A percentile compares a stretch with the other conserved stretches of the same genome.
Evolutionary conservation across 2,888 invertebrate genomes (phyloP).

Genomic region (Melieria omissa): DNA sequence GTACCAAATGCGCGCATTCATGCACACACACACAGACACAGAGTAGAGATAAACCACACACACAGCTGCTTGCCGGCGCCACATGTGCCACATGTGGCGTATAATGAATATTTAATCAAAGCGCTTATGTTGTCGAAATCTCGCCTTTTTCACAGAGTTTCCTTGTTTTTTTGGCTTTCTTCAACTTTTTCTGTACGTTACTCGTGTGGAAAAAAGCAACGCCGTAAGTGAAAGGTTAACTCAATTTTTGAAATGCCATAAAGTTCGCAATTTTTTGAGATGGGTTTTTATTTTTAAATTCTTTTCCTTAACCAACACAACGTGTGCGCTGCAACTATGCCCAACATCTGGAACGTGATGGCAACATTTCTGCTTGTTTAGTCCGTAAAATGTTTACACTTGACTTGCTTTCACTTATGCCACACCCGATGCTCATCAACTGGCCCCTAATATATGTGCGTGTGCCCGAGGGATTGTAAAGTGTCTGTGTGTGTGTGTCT

Average conservation of each 20-base stretch:
- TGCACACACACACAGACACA: too few species aligned
- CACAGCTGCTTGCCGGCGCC: too few species aligned
- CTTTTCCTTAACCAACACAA: neutral
- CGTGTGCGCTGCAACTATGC: neutral
- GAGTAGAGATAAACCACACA: too few species aligned
- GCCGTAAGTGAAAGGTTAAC: neutral
- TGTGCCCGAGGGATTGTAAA: neutral
- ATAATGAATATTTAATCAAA: too few species aligned
- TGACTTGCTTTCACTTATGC: conserved; percentile 19
- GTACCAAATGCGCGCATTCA: too few species aligned
- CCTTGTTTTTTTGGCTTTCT: too few species aligned
- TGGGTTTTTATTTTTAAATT: neutral
- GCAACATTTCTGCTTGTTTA: conserved; percentile 21
- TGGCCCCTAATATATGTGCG: neutral
- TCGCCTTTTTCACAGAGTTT: too few species aligned
- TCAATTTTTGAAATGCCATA: neutral
- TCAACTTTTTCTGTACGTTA: too few species aligned
- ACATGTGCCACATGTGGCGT: too few species aligned
- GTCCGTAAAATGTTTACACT: conserved; percentile 27
- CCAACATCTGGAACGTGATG: conserved; percentile 13
- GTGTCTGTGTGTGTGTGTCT: neutral
- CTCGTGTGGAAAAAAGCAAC: too few species aligned
- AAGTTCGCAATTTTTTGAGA: too few species aligned
- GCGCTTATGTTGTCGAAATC: too few species aligned
- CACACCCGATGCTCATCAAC: neutral